phyloP scores from a whole-genome alignment of 2,113 vertebrate species.

The Microcebus tavaratra region DNA sequence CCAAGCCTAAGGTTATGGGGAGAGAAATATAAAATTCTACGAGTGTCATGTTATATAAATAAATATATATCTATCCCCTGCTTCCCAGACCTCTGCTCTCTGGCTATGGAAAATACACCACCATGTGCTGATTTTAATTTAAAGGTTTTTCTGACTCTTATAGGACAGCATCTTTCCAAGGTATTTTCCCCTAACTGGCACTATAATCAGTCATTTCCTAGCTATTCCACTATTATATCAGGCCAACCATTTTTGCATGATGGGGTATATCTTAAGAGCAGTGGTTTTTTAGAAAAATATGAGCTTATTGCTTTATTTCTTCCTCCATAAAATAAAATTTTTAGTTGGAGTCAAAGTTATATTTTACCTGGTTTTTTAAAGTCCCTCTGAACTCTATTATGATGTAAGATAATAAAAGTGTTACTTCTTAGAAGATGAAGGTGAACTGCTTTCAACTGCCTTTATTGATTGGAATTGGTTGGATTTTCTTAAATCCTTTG shows the following conservation, averaged over 20 bases:
- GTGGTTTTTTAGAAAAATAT: neutral
- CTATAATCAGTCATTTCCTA: neutral
- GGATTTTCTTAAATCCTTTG: neutral
- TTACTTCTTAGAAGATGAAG: neutral
- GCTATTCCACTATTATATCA: neutral
- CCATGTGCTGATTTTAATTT: neutral
- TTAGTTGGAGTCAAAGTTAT: neutral
- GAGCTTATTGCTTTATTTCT: neutral
- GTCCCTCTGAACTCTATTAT: neutral
- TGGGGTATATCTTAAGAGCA: neutral
- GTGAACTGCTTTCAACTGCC: neutral
- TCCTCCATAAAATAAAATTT: neutral
- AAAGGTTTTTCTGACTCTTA: neutral
- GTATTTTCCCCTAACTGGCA: neutral
- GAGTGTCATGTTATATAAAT: neutral
- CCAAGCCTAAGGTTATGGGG: neutral
- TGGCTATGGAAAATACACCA: neutral
- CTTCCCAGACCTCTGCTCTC: neutral
- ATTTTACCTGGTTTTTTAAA: neutral
- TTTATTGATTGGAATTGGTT: neutral
- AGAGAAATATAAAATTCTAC: neutral
- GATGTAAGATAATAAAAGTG: neutral
- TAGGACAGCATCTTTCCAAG: fast-evolving
- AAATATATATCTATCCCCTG: neutral
- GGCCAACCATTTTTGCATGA: neutral